Conservation (phyloP, 2,888 invertebrate species). For the Acleris emargana region DNA sequence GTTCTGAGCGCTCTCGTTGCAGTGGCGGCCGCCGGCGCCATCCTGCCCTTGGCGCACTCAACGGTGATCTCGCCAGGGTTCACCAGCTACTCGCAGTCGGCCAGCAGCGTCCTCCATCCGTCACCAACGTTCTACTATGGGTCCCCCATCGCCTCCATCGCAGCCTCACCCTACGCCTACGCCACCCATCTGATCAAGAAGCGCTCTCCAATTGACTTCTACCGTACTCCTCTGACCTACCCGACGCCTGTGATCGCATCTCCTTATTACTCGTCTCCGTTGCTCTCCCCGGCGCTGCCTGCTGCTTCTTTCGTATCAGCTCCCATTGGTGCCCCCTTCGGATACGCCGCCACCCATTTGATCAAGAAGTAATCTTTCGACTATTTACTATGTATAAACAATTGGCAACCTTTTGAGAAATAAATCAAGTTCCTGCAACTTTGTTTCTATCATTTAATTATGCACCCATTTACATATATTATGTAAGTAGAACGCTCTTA, state of each 20-base stretch:
- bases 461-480: too few relatives aligned
- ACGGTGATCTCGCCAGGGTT: slow-evolving; percentile 57
- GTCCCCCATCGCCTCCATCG: slow-evolving; percentile 27
- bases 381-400: too few relatives aligned
- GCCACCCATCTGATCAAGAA: slow-evolving; percentile 46
- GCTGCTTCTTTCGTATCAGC: too few relatives aligned
- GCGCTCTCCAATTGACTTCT: slow-evolving; percentile 43
- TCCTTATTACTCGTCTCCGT: slow-evolving; percentile 46
- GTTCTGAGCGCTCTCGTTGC: slow-evolving; percentile 85
- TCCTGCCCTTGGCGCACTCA: slow-evolving; percentile 48
- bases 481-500: too few relatives aligned
- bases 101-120: slow-evolving; percentile 74
- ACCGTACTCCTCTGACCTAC: slow-evolving; percentile 52
- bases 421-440: too few relatives aligned
- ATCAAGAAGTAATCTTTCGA: slow-evolving; percentile 53
- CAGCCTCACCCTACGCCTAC: slow-evolving; percentile 37
- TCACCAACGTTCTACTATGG: slow-evolving; percentile 58
- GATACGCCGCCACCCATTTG: slow-evolving; percentile 45
- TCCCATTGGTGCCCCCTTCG: too few relatives aligned
- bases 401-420: too few relatives aligned
- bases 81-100: slow-evolving; percentile 65
- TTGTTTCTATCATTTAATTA: too few relatives aligned
- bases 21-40: slow-evolving; percentile 76
- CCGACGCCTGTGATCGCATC: slow-evolving; percentile 55
- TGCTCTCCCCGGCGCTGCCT: slow-evolving; percentile 39